Evolutionary conservation across 2,888 invertebrate genomes (phyloP).

Genomic region (Blastobasis lacticolella): DNA sequence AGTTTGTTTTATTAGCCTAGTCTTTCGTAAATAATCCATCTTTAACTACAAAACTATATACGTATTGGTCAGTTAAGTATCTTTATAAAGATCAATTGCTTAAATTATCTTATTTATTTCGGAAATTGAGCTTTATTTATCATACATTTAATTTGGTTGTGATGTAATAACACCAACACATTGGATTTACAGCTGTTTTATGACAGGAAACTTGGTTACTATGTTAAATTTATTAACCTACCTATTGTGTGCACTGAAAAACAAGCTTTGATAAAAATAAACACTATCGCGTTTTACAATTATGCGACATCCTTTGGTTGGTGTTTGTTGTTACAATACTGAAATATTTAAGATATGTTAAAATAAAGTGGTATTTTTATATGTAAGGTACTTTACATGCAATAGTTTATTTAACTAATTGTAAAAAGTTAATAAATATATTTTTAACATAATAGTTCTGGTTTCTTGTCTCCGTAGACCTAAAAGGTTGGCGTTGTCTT

Average conservation of each 20-base stretch:
- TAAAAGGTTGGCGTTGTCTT: too few relatives aligned
- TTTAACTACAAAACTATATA: slow-evolving; percentile 20
- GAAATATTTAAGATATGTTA: slow-evolving; percentile 39
- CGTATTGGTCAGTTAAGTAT: not conserved
- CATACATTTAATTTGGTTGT: slow-evolving; percentile 4
- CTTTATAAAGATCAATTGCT: too few relatives aligned
- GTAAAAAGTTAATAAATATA: slow-evolving; percentile 65
- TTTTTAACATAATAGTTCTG: slow-evolving; percentile 43
- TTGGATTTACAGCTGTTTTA: too few relatives aligned
- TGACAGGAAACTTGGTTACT: too few relatives aligned
- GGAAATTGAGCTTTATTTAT: too few relatives aligned
- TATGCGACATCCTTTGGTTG: slow-evolving; percentile 2
- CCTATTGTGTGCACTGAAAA: too few relatives aligned
- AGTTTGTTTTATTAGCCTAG: slow-evolving; percentile 28
- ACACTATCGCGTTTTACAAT: too few relatives aligned
- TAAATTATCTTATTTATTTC: too few relatives aligned
- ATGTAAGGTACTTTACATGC: slow-evolving; percentile 35
- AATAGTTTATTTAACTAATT: slow-evolving; percentile 51
- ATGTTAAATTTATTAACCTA: too few relatives aligned
- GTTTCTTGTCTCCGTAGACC: too few relatives aligned
- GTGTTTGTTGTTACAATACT: slow-evolving; percentile 32
- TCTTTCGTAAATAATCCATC: slow-evolving; percentile 23
- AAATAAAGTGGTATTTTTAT: slow-evolving; percentile 28
- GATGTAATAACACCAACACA: not conserved
- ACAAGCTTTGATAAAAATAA: too few relatives aligned